Base-by-base conservation (phyloP, 53 echinoderm and acorn worm species). In the Crossaster papposus region DNA sequence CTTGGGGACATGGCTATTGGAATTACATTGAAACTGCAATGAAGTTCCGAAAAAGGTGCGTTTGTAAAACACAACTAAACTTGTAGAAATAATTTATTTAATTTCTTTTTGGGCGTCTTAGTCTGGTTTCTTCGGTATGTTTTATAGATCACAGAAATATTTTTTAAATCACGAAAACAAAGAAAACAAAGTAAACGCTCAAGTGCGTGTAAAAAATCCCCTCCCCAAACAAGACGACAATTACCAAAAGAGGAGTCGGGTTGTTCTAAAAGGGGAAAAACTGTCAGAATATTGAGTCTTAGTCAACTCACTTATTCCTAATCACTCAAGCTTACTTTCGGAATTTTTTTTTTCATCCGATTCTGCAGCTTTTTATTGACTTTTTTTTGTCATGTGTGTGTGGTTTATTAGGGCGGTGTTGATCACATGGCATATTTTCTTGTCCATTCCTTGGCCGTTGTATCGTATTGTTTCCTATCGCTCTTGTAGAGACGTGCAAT, bases 401-500 rank as follows among this genome's bases (percentile, higher is more conserved):
- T 44, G 44, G 35, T 76, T 36, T 36, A 14, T 75, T 76, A 51
- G 51, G 70, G 29, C 12, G 83, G 74, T 63, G 58, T 73, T 33
- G 28, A 90, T 94, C 89, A 93, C 95, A 91, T 95, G 73, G 97
- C 97, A 76, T 93, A 97, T 90, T 97, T 97, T 72, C 82, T 81
- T 78, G 97, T 97, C 97, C 97, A 97, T 81, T 97, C 97, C 82
- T 80, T 94, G 2, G 97, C 97, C 20, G 72, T 34, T 2, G 34
- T 55, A 4, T 92, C 89, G 83, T 97, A 97, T 44, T 88, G 94
- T 6, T 30, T 1, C 29, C 81, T 81, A 75, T 96, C 94, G 31
- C 89, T 89, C 89, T 97, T 97, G 93, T 95, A 97, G 22, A 89
- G 78, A 82, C 97, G 97, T 2, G 97, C 97, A 20, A 97, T 97